Percentiles rank a stretch among this genome's conserved stretches.
These are phyloP conservation scores for Sphenodon punctatus DNA, from an alignment of 2,797 vertebrate genomes.

Conservation along the genomic window DNA sequence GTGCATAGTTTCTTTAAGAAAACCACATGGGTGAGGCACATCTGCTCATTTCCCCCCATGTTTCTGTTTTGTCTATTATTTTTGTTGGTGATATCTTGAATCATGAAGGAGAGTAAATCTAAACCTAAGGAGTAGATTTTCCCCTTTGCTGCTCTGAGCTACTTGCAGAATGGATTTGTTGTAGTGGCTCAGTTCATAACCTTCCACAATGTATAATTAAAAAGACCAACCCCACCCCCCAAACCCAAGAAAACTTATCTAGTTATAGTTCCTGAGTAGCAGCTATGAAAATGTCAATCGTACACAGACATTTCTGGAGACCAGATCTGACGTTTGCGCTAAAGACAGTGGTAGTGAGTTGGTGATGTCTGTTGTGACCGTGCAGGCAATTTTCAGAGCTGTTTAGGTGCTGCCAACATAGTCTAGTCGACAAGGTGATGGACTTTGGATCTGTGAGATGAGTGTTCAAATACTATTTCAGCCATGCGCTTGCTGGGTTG, in stretches of 20 bases:
- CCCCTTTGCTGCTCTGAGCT: slow-evolving; percentile 20
- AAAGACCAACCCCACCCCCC: too few relatives aligned
- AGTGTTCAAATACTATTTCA: too few relatives aligned
- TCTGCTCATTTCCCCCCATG: background rate
- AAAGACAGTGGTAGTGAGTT: background rate
- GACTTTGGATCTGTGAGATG: too few relatives aligned
- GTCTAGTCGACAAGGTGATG: too few relatives aligned
- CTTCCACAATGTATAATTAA: slow-evolving; percentile 39
- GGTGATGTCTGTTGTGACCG: background rate
- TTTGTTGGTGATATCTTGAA: background rate
- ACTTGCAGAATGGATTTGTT: slow-evolving; percentile 50
- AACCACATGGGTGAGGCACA: background rate
- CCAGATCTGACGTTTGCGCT: background rate
- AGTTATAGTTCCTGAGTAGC: slow-evolving; percentile 1
- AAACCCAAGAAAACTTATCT: too few relatives aligned
- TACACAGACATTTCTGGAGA: background rate
- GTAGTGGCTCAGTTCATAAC: slow-evolving; percentile 30
- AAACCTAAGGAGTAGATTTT: slow-evolving; percentile 25
- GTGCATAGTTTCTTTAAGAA: background rate
- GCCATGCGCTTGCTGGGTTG: too few relatives aligned
- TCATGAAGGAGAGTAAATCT: slow-evolving; percentile 22
- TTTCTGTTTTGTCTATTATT: slow-evolving; percentile 9
- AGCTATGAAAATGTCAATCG: slow-evolving; percentile 4
- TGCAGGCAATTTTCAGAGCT: too few relatives aligned
- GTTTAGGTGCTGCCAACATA: too few relatives aligned